Evolutionary conservation across 2,888 invertebrate genomes (phyloP), one percentile per base, ranked within the genome.

Genomic region (Parapristionchus giblindavisi): DNA sequence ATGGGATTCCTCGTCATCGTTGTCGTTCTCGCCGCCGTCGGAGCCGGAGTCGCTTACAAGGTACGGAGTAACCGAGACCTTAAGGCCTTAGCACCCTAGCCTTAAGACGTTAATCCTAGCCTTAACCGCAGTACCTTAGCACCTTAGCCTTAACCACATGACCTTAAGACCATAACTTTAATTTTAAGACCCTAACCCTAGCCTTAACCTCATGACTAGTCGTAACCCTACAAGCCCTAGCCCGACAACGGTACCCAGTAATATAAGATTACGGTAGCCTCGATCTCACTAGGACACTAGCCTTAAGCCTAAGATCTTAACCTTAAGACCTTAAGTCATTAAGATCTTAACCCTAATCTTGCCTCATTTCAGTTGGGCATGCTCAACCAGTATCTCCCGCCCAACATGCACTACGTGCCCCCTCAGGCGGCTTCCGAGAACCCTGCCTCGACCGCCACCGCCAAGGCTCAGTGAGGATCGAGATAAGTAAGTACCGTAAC

Each of bases 311-410:
- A n/a, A n/a, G n/a, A n/a, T 36, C 24, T 14, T 5, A 24, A 21
- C 34, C 27, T 17, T 6, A 24, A 32, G 32, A 58, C 58, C 58
- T 32, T 58, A 58, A 21, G 29, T 27, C 32, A 24, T 24, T 63
- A 24, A 14, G 43, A 43, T 43, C 43, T 17, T 17, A 14, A 8
- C 43, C 43, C 11, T 43, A 43, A 43, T 17, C 43, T 43, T 17
- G 8, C 43, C 43, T 43, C 63, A 17, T 68, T 68, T 17, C 68
- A 68, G 68, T 24, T 68, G 1, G 52, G 52, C 34, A 51, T 68
- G 68, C 68, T 68, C 51, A 68, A 68, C 68, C 68, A 51, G 68
- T 68, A 68, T 21, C 68, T 68, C 4, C 68, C 68, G n/a, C 68
- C 68, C 8, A 34, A 68, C 34, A 34, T 52, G 17, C 68, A 68